Percentiles rank a stretch among this genome's conserved stretches.
phyloP scores from a whole-genome alignment of 2,113 vertebrate genomes.

The Ctenomys sociabilis region DNA sequence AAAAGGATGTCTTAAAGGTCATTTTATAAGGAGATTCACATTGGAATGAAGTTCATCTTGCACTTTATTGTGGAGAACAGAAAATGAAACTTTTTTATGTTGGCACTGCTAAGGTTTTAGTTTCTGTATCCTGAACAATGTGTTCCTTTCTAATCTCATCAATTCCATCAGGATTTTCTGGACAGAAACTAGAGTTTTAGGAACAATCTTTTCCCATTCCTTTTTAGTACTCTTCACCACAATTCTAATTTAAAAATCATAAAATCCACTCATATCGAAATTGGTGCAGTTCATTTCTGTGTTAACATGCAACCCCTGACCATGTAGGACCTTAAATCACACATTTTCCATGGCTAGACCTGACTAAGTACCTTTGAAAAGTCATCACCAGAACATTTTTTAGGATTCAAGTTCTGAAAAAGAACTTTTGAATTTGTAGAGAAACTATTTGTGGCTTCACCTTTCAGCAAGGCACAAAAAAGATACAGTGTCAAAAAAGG shows the following conservation, averaged over 20 bases:
- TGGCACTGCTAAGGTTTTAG: background rate
- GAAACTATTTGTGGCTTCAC: background rate
- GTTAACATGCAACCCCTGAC: background rate
- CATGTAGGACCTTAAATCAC: background rate
- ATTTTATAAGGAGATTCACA: conserved; percentile 18
- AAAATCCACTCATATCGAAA: background rate
- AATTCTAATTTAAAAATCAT: conserved; percentile 37
- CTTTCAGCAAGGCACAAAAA: background rate
- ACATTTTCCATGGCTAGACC: background rate
- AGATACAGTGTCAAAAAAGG: background rate
- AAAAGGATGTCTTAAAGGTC: conserved; percentile 53
- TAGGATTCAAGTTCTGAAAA: conserved; percentile 5
- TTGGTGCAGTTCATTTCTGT: background rate
- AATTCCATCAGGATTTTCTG: background rate
- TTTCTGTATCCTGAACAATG: background rate
- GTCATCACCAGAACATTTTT: background rate
- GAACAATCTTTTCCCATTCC: background rate
- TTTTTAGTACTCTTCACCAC: background rate
- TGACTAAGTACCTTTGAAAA: background rate
- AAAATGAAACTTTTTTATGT: conserved; percentile 46
- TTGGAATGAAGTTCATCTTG: conserved; percentile 31
- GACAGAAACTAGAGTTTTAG: background rate
- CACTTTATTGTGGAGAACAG: conserved; percentile 37
- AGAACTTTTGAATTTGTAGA: background rate
- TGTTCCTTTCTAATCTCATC: background rate